Conservation (phyloP, 2,797 vertebrate species). For the Stomatorhinus walkeri region DNA sequence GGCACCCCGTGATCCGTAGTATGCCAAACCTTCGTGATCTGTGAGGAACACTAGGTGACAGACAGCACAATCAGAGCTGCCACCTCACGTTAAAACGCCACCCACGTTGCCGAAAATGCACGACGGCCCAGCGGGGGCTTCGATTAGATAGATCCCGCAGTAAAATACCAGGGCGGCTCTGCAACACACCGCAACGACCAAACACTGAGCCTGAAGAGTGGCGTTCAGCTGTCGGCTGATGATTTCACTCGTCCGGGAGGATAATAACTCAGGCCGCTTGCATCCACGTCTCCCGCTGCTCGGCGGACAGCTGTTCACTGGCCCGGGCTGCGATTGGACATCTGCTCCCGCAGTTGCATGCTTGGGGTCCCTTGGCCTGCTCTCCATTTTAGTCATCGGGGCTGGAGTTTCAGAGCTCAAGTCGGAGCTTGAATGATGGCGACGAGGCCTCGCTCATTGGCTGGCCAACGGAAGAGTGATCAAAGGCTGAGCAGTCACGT, state of each 20-base stretch:
- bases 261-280: background rate
- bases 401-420: background rate
- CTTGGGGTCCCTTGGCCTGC: background rate
- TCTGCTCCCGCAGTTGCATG: background rate
- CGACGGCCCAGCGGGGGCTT: background rate
- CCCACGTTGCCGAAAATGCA: background rate
- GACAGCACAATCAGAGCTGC: background rate
- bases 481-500: background rate
- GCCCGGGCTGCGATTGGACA: background rate
- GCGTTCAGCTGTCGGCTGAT: conserved; percentile 1
- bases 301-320: background rate
- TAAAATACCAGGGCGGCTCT: background rate
- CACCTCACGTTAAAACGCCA: background rate
- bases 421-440: background rate
- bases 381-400: background rate
- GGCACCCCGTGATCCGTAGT: background rate
- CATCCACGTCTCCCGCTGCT: background rate
- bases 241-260: background rate
- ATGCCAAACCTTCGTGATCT: background rate
- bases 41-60: background rate
- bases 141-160: background rate
- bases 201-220: background rate
- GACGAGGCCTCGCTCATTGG: background rate
- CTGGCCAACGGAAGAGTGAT: background rate
- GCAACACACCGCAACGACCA: background rate